Percentiles rank a stretch among this genome's conserved stretches.
phyloP scores from a whole-genome alignment of 92 coral and sea anemone species.

The Ricordea florida region DNA sequence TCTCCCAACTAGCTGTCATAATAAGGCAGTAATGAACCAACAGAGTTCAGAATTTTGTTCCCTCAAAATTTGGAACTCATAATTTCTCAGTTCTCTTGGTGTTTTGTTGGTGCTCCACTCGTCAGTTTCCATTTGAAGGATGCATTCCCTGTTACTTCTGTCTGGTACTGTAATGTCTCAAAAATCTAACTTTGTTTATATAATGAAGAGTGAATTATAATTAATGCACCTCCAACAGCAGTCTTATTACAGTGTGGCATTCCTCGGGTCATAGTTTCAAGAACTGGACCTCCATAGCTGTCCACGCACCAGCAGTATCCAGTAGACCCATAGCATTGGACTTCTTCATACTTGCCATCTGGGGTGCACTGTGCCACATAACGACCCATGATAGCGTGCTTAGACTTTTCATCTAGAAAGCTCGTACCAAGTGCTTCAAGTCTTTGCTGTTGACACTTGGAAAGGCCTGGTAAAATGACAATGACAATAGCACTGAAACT shows the following conservation, averaged over 20 bases:
- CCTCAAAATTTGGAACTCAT: too few relatives aligned
- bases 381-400: constrained; percentile 60
- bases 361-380: constrained; percentile 85
- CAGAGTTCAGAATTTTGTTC: too few relatives aligned
- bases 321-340: constrained; percentile 95
- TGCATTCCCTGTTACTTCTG: too few relatives aligned
- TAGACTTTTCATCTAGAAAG: constrained; percentile 30
- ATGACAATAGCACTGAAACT: background rate
- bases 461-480: constrained; percentile 46
- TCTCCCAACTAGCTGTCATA: too few relatives aligned
- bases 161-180: too few relatives aligned
- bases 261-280: constrained; percentile 86
- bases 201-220: too few relatives aligned
- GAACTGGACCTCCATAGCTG: constrained; percentile 67
- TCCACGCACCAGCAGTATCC: constrained; percentile 99
- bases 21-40: too few relatives aligned
- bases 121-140: too few relatives aligned
- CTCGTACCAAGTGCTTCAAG: constrained; percentile 71
- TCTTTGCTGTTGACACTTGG: constrained; percentile 78
- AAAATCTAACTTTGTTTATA: background rate
- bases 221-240: constrained; percentile 64
- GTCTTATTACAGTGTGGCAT: constrained; percentile 81
- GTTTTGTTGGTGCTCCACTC: too few relatives aligned
- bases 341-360: constrained; percentile 81
- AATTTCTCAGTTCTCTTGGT: too few relatives aligned